Percentiles rank a stretch among this genome's conserved stretches.
These are phyloP conservation scores for Apis laboriosa DNA, from an alignment of 1,140 invertebrate species.

Conservation along the genomic window DNA sequence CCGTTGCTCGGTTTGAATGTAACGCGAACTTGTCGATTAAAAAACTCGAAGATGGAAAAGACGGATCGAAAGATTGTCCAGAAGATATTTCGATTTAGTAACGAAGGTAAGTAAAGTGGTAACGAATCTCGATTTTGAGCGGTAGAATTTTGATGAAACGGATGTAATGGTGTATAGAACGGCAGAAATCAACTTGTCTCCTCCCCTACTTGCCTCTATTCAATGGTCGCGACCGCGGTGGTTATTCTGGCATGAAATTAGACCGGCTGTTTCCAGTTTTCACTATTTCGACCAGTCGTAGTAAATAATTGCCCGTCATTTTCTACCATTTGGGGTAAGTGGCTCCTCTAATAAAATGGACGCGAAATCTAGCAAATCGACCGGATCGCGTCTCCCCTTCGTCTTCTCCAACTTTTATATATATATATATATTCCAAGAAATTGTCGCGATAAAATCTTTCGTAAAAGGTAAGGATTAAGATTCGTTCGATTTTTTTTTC, in stretches of 20 bases:
- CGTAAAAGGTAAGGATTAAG: too few relatives aligned
- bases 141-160: neutral
- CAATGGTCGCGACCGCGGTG: constrained; percentile 47
- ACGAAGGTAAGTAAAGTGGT: too few relatives aligned
- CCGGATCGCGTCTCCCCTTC: constrained; percentile 31
- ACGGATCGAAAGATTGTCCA: too few relatives aligned
- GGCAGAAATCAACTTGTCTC: constrained; percentile 33
- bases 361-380: constrained; percentile 50
- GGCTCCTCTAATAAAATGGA: constrained; percentile 66
- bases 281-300: constrained; percentile 67
- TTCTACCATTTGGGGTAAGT: constrained; percentile 70
- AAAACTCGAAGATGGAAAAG: too few relatives aligned
- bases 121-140: neutral
- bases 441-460: too few relatives aligned
- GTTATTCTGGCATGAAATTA: constrained; percentile 74
- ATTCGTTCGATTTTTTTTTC: too few relatives aligned
- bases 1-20: too few relatives aligned
- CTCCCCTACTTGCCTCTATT: constrained; percentile 43
- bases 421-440: too few relatives aligned
- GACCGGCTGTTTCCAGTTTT: constrained; percentile 73
- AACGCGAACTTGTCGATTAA: too few relatives aligned
- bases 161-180: constrained; percentile 4
- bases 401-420: neutral
- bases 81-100: neutral
- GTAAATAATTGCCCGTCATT: constrained; percentile 75